Base-by-base conservation (phyloP, 2,797 vertebrate species). In the Pteronotus mesoamericanus region DNA sequence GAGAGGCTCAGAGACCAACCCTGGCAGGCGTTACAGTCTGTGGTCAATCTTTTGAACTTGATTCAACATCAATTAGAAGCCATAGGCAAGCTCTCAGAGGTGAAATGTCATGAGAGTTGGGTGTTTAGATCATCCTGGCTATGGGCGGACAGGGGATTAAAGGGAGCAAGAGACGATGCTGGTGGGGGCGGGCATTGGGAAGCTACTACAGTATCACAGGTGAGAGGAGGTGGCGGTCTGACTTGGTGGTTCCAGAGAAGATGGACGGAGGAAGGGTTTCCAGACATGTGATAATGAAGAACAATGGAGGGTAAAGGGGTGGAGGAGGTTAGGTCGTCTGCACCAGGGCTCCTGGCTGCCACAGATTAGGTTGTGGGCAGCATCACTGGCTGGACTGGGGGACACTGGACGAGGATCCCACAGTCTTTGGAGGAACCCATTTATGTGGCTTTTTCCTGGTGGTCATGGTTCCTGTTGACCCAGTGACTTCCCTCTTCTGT, bases 401-500 rank as follows among this genome's bases (percentile, higher is more conserved):
- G 37, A 44, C 42, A 16, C 14, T 18, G 2, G 18, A 44, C n/a
- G 64, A 53, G 29, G 34, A 51, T 22, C 39, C 55, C 57, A 77
- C 32, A 19, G 14, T 32, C 74, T 72, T 21, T 18, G 37, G 34
- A 86, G 82, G 61, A 89, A 94, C 46, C 8, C 68, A 39, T 32
- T 79, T 42, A 5, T n/a, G 37, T 16, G 66, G 9, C 79, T 34
- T 0, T 88, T 95, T 86, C 37, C 59, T 69, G 2, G 82, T 64
- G 68, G 42, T 34, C 2, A 5, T 0, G 0, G 10, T 29, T 44
- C 39, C 39, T 32, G 1, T 3, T n/a, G 80, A 66, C 34, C 14
- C 22, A 15, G 84, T 16, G 34, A 39, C 61, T 29, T 11, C 22
- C 39, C 71, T 64, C 37, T 9, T 79, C 64, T 6, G 14, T n/a